phyloP scores from a whole-genome alignment of 1,140 invertebrate genomes.

The Drosophila erecta region DNA sequence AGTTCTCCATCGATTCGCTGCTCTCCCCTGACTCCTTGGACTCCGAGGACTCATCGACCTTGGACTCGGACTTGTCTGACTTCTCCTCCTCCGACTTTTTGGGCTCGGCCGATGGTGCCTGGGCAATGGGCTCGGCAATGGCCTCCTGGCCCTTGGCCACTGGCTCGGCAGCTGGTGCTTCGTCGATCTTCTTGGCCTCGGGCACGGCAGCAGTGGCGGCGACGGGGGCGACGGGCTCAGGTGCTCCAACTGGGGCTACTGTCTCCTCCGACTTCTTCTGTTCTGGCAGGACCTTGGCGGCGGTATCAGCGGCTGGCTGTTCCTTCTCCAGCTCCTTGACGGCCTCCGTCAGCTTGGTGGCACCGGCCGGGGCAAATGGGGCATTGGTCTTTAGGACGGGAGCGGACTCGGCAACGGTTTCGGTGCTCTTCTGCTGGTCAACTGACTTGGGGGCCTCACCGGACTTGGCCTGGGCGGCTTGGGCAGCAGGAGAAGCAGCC shows the following conservation, averaged over 20 bases:
- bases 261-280: slow-evolving; percentile 28
- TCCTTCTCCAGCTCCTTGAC: slow-evolving; percentile 33
- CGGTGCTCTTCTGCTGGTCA: slow-evolving; percentile 47
- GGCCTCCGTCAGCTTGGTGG: slow-evolving; percentile 27
- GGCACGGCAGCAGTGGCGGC: slow-evolving; percentile 2
- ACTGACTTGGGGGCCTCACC: slow-evolving; percentile 29
- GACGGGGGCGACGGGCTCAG: slow-evolving; percentile 1
- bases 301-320: slow-evolving; percentile 15
- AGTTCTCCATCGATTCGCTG: slow-evolving; percentile 66
- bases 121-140: slow-evolving; percentile 10
- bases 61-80: slow-evolving; percentile 52
- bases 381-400: slow-evolving; percentile 26
- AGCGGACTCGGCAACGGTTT: slow-evolving; percentile 27
- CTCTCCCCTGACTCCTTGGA: slow-evolving; percentile 68
- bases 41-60: slow-evolving; percentile 60
- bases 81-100: slow-evolving; percentile 60
- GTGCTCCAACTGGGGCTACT: slow-evolving; percentile 19
- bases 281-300: slow-evolving; percentile 34
- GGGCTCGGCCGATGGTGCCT: slow-evolving; percentile 36
- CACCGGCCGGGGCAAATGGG: slow-evolving; percentile 12
- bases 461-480: slow-evolving; percentile 48
- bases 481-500: slow-evolving; percentile 30
- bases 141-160: slow-evolving; percentile 4
- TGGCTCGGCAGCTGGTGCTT: slow-evolving; percentile 22
- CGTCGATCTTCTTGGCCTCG: slow-evolving; percentile 50